Percentiles rank a stretch among this genome's conserved stretches.
Evolutionary conservation across 2,888 invertebrate species (phyloP).

Genomic region (Rhopalosiphum nymphaeae): DNA sequence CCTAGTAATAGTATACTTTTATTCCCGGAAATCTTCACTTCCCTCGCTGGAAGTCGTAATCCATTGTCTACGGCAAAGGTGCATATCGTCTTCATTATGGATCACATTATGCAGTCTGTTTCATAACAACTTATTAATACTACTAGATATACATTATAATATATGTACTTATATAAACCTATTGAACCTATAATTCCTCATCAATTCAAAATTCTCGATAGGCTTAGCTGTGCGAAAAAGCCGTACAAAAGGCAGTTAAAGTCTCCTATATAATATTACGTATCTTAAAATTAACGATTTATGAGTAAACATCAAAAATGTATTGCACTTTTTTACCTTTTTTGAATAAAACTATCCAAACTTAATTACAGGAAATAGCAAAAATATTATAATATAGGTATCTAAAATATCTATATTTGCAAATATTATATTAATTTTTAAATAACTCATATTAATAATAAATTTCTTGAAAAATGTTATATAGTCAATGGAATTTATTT

Average conservation of each 20-base stretch:
- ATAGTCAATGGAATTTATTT: not conserved
- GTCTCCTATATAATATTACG: not conserved
- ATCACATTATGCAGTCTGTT: not conserved
- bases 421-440: not conserved
- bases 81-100: slow-evolving; percentile 23
- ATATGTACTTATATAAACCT: not conserved
- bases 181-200: not conserved
- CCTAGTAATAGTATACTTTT: not conserved
- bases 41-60: not conserved
- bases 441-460: not conserved
- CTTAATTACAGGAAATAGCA: not conserved
- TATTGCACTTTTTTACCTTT: not conserved
- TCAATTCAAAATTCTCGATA: not conserved
- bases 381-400: not conserved
- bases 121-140: slow-evolving; percentile 22
- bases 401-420: not conserved
- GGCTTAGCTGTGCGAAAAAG: not conserved
- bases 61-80: slow-evolving; percentile 15
- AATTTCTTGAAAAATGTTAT: not conserved
- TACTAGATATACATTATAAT: not conserved
- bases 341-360: not conserved
- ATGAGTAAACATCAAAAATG: not conserved
- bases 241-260: not conserved
- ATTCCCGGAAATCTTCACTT: slow-evolving; percentile 41
- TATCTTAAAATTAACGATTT: not conserved